Evolutionary conservation across 2,797 vertebrate genomes (phyloP), one percentile per base, ranked within the genome.

Genomic region (Clarias platycephalus): DNA sequence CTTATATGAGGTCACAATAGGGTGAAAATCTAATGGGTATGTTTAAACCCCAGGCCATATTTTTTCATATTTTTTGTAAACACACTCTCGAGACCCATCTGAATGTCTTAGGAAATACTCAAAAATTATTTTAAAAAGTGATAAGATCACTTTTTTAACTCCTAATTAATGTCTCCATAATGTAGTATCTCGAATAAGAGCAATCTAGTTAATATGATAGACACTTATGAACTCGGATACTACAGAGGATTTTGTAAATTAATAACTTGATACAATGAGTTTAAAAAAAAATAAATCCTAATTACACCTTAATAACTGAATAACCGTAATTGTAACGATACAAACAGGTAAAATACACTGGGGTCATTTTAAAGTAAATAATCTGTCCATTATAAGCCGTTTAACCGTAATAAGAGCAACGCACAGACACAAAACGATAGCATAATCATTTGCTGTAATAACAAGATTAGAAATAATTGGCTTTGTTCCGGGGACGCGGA

Each of bases 401-500:
- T 49, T 49, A 80, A 26, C 15, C 9, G n/a, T 49, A 55, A 62
- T 22, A 49, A 63, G n/a, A 34, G n/a, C 6, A 24, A 67, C 26
- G 7, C 31, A 67, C 22, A 24, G 22, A 67, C 31, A 49, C 34
- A 26, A 7, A 80, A 37, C 22, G 12, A 34, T 18, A 37, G n/a
- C 57, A 12, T 34, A 80, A 84, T 80, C 16, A 4, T 68, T 58
- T 71, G 58, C 78, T 31, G 34, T 53, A 60, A 78, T 78, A 85
- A 77, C 67, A 67, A 85, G 71, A 77, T 82, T 49, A n/a, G 18
- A 15, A 34, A 63, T 71, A 70, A 60, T 78, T 63, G 80, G 57
- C 28, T 82, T 60, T 53, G 62, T 68, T 85, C 53, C 22, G 64
- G 72, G 5, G 63, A 76, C 74, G 71, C 44, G 86, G 79, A 71